Base-by-base conservation (phyloP, 35 echinoderm and acorn worm species). In the Acanthaster planci region DNA sequence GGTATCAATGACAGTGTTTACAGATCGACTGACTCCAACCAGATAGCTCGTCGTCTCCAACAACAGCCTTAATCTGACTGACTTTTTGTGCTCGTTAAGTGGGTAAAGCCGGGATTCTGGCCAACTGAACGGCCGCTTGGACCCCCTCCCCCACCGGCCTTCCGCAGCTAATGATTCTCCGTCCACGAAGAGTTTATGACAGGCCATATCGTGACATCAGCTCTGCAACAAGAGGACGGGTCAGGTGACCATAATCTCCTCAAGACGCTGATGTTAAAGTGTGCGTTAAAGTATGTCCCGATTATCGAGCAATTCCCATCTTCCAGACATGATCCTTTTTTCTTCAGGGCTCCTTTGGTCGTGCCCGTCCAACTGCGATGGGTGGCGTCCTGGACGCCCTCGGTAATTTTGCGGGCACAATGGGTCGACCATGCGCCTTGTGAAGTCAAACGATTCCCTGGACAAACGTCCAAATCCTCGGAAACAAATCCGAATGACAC, bases 181-280 rank as follows among this genome's bases (percentile, higher is more conserved):
- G 42, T 2, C 64, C 34, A 34, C 16, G 19, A 34, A 26, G 64
- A 72, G 64, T 35, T 29, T 72, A 72, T 72, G 64, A 72, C 64
- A 72, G 64, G 64, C 64, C 64, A 26, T 72, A 72, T 72, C 64
- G 12, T 47, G 42, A 47, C 42, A 35, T 72, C 34, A 34, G 30
- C 64, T 31, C 14, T 72, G 19, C 19, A 59, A 72, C 14, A 72
- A 29, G 34, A 34, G 14, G 10, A 34, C 1, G 10, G 64, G 64
- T 2, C 30, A 10, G 64, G 30, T 29, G 23, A 31, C 29, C 34
- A 31, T 72, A 72, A 72, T 72, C 64, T 72, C 64, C 30, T 72
- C 64, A 72, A 72, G 64, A 72, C 22, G 64, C 64, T 72, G 30
- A 72, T 72, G 64, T 72, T 72, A 72, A 72, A n/a, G n/a, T n/a